Conservation (phyloP, 2,113 vertebrate genomes). For the Hippocampus abdominalis region DNA sequence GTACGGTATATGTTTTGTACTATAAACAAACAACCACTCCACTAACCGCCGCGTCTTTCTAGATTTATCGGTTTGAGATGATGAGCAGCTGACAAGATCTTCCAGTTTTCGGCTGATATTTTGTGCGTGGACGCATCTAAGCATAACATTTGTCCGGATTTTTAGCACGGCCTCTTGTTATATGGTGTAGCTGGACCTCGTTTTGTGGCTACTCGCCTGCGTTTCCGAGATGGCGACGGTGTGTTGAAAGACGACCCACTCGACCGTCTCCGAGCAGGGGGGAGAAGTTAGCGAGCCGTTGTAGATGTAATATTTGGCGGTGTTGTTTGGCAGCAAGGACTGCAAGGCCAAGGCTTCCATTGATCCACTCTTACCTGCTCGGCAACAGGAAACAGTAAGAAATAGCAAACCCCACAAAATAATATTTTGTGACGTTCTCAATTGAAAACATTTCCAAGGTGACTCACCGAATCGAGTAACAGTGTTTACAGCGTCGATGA, state of each 20-base stretch:
- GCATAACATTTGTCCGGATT: neutral
- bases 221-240: conserved; percentile 86
- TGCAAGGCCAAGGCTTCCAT: conserved; percentile 80
- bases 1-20: too few relatives aligned
- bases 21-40: conserved; percentile 8
- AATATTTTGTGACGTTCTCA: neutral
- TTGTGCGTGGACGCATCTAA: neutral
- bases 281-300: conserved; percentile 90
- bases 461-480: conserved; percentile 91
- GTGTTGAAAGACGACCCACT: conserved; percentile 94
- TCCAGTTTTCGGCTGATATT: too few relatives aligned
- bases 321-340: conserved; percentile 84
- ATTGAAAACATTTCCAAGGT: neutral
- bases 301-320: conserved; percentile 92
- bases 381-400: neutral
- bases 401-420: neutral
- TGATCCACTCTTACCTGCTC: conserved; percentile 80
- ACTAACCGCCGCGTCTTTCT: conserved; percentile 15
- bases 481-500: conserved; percentile 82
- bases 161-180: too few relatives aligned
- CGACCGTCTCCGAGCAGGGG: conserved; percentile 87
- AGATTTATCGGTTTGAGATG: neutral
- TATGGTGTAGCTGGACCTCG: neutral
- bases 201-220: conserved; percentile 74
- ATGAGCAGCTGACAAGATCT: too few relatives aligned